phyloP scores from a whole-genome alignment of 2,797 vertebrate genomes.

The Pseudomugil tenellus region DNA sequence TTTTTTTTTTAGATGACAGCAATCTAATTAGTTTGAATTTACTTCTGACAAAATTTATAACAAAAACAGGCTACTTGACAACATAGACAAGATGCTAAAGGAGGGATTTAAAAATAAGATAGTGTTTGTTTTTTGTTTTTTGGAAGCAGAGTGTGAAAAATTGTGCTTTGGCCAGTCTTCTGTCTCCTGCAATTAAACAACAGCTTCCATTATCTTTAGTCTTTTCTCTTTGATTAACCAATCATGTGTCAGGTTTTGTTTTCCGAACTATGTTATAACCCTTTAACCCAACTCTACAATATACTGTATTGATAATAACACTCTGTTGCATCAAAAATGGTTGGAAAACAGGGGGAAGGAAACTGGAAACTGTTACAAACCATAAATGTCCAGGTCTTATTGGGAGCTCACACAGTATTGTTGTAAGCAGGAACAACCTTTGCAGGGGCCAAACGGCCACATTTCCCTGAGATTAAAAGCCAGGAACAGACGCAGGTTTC shows the following conservation, averaged over 20 bases:
- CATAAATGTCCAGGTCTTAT: neutral
- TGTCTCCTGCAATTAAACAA: slow-evolving; percentile 20
- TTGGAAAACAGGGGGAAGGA: neutral
- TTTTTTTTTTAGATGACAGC: slow-evolving; percentile 5
- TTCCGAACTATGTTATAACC: neutral
- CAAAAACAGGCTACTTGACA: slow-evolving; percentile 4
- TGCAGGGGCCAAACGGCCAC: slow-evolving; percentile 15
- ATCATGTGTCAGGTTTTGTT: neutral
- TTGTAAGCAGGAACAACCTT: slow-evolving; percentile 5
- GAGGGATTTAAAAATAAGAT: slow-evolving; percentile 7
- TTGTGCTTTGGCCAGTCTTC: slow-evolving; percentile 24
- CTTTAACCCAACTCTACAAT: neutral
- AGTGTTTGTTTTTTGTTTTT: slow-evolving; percentile 19
- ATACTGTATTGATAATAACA: neutral
- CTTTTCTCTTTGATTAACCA: neutral
- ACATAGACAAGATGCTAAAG: neutral
- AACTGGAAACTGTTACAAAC: neutral
- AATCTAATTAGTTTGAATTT: slow-evolving; percentile 11
- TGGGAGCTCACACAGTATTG: neutral
- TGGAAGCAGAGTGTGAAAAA: slow-evolving; percentile 17
- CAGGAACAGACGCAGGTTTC: slow-evolving; percentile 18
- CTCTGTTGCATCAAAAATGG: neutral
- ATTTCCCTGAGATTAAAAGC: slow-evolving; percentile 4
- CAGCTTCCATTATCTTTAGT: slow-evolving; percentile 4
- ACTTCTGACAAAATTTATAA: slow-evolving; percentile 30